These are phyloP conservation scores for Morpho deidamia DNA, from an alignment of 2,888 invertebrate genomes.

Conservation along the genomic window DNA sequence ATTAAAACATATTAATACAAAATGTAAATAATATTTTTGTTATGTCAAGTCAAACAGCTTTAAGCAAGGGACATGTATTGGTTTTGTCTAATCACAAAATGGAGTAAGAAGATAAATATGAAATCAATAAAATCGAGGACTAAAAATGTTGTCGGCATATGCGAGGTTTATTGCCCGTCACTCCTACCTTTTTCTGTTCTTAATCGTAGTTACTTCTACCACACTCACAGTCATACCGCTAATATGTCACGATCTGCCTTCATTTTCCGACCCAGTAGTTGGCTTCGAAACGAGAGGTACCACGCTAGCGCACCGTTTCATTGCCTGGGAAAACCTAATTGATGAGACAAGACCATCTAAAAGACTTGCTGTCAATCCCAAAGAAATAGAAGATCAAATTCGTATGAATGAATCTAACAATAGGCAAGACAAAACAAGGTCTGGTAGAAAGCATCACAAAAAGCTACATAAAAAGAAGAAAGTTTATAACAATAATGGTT, in stretches of 20 bases:
- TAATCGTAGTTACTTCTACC: conserved; percentile 56
- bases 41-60: conserved; percentile 19
- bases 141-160: conserved; percentile 67
- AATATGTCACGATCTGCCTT: conserved; percentile 76
- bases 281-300: conserved; percentile 97
- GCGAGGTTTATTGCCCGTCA: conserved; percentile 72
- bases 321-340: conserved; percentile 91
- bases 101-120: conserved; percentile 56
- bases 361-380: conserved; percentile 84
- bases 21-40: conserved; percentile 15
- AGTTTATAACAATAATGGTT: conserved; percentile 48
- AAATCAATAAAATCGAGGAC: conserved; percentile 44
- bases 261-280: conserved; percentile 92
- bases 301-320: conserved; percentile 85
- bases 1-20: conserved; percentile 6
- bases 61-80: conserved; percentile 20
- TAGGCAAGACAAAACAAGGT: conserved; percentile 51
- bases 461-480: conserved; percentile 57
- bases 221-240: conserved; percentile 62
- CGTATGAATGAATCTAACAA: conserved; percentile 63
- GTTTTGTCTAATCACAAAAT: conserved; percentile 32
- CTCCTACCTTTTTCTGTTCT: conserved; percentile 61
- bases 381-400: conserved; percentile 77
- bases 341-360: conserved; percentile 85
- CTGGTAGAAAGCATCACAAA: conserved; percentile 53